Evolutionary conservation across 2,113 vertebrate species (phyloP).

Genomic region (Podarcis muralis): DNA sequence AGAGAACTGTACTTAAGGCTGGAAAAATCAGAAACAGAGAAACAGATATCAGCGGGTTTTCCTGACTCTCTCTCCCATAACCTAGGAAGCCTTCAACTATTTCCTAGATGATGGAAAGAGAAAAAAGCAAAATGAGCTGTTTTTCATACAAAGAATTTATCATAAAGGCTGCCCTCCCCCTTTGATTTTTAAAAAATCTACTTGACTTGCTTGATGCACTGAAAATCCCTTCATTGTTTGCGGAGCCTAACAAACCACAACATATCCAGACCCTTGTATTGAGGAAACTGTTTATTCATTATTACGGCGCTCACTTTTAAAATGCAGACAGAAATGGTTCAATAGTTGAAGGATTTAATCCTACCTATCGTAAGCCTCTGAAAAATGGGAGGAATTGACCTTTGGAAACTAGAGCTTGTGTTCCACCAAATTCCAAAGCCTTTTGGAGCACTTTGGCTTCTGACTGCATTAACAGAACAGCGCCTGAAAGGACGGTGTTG

Average conservation of each 20-base stretch:
- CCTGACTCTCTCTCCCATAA: too few species aligned
- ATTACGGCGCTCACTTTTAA: neutral
- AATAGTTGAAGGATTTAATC: neutral
- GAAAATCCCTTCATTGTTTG: neutral
- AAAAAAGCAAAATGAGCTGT: neutral
- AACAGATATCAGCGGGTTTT: too few species aligned
- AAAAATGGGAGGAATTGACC: neutral
- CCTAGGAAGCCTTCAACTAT: neutral
- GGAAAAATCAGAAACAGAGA: too few species aligned
- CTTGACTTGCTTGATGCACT: neutral
- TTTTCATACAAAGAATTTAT: rapidly evolving
- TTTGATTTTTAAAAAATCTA: neutral
- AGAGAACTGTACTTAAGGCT: too few species aligned
- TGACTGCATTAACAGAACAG: constrained; percentile 26
- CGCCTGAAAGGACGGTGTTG: constrained; percentile 26
- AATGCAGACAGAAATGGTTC: neutral
- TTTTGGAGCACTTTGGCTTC: constrained; percentile 16
- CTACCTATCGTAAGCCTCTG: neutral
- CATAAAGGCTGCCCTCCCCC: neutral
- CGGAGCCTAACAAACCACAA: neutral
- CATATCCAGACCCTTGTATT: neutral
- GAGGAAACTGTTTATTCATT: constrained; percentile 9
- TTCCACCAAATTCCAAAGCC: neutral
- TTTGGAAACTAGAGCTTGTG: neutral
- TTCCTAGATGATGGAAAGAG: neutral